These are phyloP conservation scores for Karalla daura DNA, from an alignment of 2,797 vertebrate species.

Conservation along the genomic window DNA sequence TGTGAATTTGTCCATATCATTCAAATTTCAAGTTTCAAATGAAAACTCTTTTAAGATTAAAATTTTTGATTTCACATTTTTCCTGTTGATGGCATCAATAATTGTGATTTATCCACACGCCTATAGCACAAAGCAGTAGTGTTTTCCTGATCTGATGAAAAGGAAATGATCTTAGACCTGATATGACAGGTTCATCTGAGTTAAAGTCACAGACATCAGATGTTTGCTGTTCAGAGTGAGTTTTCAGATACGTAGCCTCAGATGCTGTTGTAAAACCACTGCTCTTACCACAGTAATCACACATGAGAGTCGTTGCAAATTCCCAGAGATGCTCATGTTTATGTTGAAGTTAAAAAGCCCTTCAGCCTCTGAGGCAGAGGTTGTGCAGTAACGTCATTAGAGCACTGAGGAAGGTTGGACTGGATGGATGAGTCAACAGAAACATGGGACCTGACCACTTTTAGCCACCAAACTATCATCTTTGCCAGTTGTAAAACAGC, in stretches of 20 bases:
- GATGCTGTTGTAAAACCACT: background rate
- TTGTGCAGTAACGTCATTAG: background rate
- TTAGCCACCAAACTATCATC: too few relatives aligned
- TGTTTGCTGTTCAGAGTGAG: background rate
- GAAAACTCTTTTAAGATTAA: background rate
- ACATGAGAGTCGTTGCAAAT: background rate
- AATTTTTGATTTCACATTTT: background rate
- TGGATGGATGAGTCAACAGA: background rate
- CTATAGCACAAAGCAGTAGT: background rate
- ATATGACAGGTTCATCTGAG: background rate
- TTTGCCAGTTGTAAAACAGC: too few relatives aligned
- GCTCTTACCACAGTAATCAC: background rate
- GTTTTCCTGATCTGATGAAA: background rate
- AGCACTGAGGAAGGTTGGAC: background rate
- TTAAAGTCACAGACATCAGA: background rate
- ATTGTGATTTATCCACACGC: background rate
- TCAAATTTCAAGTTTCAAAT: too few relatives aligned
- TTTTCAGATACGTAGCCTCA: background rate
- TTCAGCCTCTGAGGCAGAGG: background rate
- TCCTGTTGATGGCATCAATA: too few relatives aligned
- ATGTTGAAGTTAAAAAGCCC: background rate
- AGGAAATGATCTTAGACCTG: too few relatives aligned
- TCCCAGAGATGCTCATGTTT: background rate
- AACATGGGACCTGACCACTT: background rate
- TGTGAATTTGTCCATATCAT: too few relatives aligned